phyloP scores from a whole-genome alignment of 2,797 vertebrate genomes.

The Holocentrus rufus region DNA sequence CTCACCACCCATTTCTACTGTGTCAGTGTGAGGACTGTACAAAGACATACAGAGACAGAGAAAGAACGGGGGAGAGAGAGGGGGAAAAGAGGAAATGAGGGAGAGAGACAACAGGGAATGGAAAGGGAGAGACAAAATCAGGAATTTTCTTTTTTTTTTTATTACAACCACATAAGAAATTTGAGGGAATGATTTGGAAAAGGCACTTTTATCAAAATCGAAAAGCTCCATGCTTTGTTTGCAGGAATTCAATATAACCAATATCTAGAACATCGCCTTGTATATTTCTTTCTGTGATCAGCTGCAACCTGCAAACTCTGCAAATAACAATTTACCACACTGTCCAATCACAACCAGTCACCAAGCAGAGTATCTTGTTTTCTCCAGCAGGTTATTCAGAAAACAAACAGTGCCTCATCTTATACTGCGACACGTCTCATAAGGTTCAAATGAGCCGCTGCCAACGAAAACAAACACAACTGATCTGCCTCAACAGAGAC shows the following conservation, averaged over 20 bases:
- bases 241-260: too few relatives aligned
- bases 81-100: neutral
- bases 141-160: too few relatives aligned
- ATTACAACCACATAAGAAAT: neutral
- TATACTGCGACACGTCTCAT: slow-evolving; percentile 8
- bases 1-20: slow-evolving; percentile 36
- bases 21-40: slow-evolving; percentile 55
- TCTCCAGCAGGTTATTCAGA: neutral
- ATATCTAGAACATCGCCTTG: too few relatives aligned
- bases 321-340: neutral
- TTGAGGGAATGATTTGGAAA: neutral
- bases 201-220: neutral
- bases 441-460: slow-evolving; percentile 35
- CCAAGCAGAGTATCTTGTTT: neutral
- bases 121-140: neutral
- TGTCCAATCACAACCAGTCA: too few relatives aligned
- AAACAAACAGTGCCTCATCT: slow-evolving; percentile 29
- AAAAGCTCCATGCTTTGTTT: too few relatives aligned
- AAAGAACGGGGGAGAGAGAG: slow-evolving; percentile 2
- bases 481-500: slow-evolving; percentile 13
- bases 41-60: neutral
- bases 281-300: neutral
- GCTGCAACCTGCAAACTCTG: neutral
- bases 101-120: neutral
- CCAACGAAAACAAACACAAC: slow-evolving; percentile 35